Conservation (phyloP, 2,797 vertebrate species). For the Tapirus indicus region DNA sequence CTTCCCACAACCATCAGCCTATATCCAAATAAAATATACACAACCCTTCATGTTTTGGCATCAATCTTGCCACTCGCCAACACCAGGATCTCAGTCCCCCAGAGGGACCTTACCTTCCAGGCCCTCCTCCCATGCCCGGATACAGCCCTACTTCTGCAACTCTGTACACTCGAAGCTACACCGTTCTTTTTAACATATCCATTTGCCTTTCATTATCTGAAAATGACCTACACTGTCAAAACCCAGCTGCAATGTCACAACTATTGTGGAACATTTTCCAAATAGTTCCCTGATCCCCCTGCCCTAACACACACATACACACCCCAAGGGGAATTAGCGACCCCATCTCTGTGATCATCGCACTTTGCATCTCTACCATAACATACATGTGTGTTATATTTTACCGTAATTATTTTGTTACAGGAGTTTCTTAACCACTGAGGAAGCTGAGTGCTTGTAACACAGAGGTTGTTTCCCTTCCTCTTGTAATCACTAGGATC, state of each 20-base stretch:
- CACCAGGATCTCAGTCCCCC: background rate
- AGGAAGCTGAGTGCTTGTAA: background rate
- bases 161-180: rapidly evolving
- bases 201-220: background rate
- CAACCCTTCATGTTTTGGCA: background rate
- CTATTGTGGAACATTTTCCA: background rate
- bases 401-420: background rate
- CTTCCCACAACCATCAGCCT: background rate
- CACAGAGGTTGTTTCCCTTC: background rate
- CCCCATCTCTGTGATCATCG: too few relatives aligned
- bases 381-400: background rate
- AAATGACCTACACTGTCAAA: background rate
- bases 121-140: background rate
- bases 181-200: background rate
- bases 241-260: background rate
- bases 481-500: background rate
- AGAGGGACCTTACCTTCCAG: background rate
- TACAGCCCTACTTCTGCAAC: background rate
- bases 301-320: background rate
- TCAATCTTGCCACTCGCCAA: background rate
- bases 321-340: background rate
- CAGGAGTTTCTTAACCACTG: background rate
- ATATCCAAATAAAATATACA: background rate
- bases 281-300: background rate
- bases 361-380: background rate